Base-by-base conservation (phyloP, 2,888 invertebrate genomes). In the Dryococelus australis region DNA sequence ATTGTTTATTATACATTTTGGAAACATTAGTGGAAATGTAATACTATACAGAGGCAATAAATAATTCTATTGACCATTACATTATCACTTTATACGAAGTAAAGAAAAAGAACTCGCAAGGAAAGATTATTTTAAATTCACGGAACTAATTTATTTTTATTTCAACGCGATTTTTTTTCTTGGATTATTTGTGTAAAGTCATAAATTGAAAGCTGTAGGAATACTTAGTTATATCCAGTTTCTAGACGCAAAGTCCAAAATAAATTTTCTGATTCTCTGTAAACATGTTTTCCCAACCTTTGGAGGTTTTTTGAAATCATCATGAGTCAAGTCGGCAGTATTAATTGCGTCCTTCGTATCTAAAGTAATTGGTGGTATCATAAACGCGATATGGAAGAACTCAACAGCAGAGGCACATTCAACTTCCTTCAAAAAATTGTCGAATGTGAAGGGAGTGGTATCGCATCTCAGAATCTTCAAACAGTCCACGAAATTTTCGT, bases 401-500 rank as follows among this genome's bases (percentile, higher is more conserved):
- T 83, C 83, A 6, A 43, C 24, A 6, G 28, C 35, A 83, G 83
- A 28, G 9, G 43, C 28, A 35, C 12, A 83, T 20, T 83, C 28
- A 0, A 83, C 16, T 83, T 83, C 83, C 28, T 28, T 43, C 20
- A 83, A 28, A 43, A 83, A 83, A 35, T 0, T 8, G 0, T 83
- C 83, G 43, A 35, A 43, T 8, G 83, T n/a, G 28, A 83, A 83
- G 24, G 83, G 83, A 35, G 28, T 43, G 83, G 24, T 43, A 28
- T 83, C 83, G 83, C 83, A 83, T 20, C 83, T 26, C 83, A 83
- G 83, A 28, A 35, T 8, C 28, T 26, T 13, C 43, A 83, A 28
- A 20, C 83, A 27, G n/a, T 83, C 83, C 35, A 83, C 83, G 24
- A 83, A 83, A 9, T 83, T 83, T 3, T 83, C 35, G 8, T 83